phyloP scores from a whole-genome alignment of 2,113 vertebrate genomes.

The Willisornis vidua region DNA sequence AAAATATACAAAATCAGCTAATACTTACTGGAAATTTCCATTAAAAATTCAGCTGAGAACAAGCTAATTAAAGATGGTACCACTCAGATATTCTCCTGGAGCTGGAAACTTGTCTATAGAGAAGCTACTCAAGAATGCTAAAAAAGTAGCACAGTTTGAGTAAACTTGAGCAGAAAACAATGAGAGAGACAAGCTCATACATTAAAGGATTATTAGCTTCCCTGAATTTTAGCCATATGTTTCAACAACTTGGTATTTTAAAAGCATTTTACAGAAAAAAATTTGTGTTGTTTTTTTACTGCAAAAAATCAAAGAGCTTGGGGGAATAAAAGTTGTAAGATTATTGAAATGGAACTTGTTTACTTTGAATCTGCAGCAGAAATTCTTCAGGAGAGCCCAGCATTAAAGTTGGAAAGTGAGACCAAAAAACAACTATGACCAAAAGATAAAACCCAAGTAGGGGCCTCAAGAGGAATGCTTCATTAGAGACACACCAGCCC shows the following conservation, averaged over 20 bases:
- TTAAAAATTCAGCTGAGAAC: not conserved
- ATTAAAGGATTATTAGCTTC: not conserved
- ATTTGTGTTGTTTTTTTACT: rapidly evolving
- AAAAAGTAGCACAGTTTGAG: not conserved
- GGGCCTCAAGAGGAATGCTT: constrained; percentile 47
- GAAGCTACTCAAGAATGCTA: not conserved
- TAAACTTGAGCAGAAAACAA: not conserved
- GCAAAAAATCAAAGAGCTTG: not conserved
- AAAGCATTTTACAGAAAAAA: not conserved
- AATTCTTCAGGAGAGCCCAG: not conserved
- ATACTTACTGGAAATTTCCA: not conserved
- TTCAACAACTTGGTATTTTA: not conserved
- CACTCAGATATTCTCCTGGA: not conserved
- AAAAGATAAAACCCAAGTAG: constrained; percentile 31
- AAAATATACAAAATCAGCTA: not conserved
- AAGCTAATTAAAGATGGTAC: not conserved
- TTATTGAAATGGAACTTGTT: not conserved
- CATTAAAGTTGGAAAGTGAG: not conserved
- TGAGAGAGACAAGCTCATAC: not conserved
- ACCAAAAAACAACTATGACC: not conserved
- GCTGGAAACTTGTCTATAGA: not conserved
- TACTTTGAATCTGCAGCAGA: constrained; percentile 11
- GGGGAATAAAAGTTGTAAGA: not conserved
- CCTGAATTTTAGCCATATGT: not conserved
- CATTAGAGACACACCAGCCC: constrained; percentile 23